Evolutionary conservation across 1,140 invertebrate genomes (phyloP).

Genomic region (Drosophila parvula): DNA sequence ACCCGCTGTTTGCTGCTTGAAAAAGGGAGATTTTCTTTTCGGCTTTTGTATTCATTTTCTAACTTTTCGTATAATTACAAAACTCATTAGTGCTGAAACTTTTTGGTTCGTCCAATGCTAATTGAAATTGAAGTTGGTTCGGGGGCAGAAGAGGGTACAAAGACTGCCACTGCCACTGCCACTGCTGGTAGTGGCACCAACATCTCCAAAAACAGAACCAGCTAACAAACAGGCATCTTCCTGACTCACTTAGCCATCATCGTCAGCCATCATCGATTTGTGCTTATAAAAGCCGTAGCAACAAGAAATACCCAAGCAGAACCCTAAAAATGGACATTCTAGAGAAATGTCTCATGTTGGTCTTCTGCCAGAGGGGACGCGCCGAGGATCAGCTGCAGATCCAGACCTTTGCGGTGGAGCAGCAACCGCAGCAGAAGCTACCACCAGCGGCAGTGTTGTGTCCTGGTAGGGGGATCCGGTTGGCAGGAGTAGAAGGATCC

Average conservation of each 20-base stretch:
- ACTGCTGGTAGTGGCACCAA: conserved; percentile 4
- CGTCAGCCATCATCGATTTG: not conserved
- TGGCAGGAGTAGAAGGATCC: not conserved
- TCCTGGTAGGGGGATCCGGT: not conserved
- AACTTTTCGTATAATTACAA: conserved; percentile 71
- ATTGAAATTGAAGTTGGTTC: conserved; percentile 58
- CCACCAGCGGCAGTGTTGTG: too few relatives aligned
- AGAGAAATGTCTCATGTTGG: conserved; percentile 28
- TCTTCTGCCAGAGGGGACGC: conserved; percentile 30
- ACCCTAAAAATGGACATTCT: conserved; percentile 33
- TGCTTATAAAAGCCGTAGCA: conserved; percentile 10
- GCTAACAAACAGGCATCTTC: not conserved
- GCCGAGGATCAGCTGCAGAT: conserved; percentile 46
- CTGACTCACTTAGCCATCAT: not conserved
- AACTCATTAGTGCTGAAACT: conserved; percentile 63
- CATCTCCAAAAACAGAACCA: conserved; percentile 19
- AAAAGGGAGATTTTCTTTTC: conserved; percentile 19
- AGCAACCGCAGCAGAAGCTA: not conserved
- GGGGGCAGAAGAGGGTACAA: not conserved
- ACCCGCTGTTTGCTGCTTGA: not conserved
- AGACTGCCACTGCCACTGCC: not conserved
- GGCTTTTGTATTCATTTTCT: conserved; percentile 55
- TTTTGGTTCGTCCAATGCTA: conserved; percentile 39
- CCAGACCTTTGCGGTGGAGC: conserved; percentile 13
- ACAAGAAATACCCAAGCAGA: not conserved